Evolutionary conservation across 2,888 invertebrate species (phyloP), one percentile per base, ranked within the genome.

Genomic region (Carabus problematicus): DNA sequence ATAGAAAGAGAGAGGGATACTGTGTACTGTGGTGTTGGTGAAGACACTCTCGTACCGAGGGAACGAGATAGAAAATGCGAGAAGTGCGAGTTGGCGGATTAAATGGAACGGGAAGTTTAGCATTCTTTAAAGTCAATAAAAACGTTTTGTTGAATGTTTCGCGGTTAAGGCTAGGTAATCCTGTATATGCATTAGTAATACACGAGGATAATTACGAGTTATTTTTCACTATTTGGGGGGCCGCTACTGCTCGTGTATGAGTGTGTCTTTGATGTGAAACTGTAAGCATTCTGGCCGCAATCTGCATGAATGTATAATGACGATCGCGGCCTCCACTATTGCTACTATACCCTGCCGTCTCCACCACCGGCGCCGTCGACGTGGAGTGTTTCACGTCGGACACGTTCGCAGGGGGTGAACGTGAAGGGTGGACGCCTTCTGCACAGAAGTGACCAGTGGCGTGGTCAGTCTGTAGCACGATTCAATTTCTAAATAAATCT

Each of bases 281-380:
- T n/a, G 54, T 54, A 14, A 54, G 54, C 16, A 14, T 54, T 14
- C 54, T 42, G 18, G 54, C 55, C 64, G 64, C 43, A 64, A 64
- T 64, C 64, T 64, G 55, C 64, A 64, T 64, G 55, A 54, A 64
- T 54, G 64, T 64, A 54, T 64, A 64, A 64, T 64, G 64, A 64
- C 54, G 39, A 55, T 62, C 40, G n/a, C n/a, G 29, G 29, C 6
- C 29, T 29, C 29, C 29, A 29, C 29, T 29, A 29, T 6, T 3
- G 29, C 6, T 29, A 29, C 29, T 29, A 6, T 29, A 29, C 6
- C 29, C 6, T 6, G 3, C 29, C 29, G 3, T 6, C 29, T 6
- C 29, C 29, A 8, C 52, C 52, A 14, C 9, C 18, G 16, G 14
- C 52, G 52, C 52, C 19, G 9, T 49, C 49, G 63, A 39, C 19